Evolutionary conservation across 2,888 invertebrate species (phyloP).

Genomic region (Autographa pulchrina): DNA sequence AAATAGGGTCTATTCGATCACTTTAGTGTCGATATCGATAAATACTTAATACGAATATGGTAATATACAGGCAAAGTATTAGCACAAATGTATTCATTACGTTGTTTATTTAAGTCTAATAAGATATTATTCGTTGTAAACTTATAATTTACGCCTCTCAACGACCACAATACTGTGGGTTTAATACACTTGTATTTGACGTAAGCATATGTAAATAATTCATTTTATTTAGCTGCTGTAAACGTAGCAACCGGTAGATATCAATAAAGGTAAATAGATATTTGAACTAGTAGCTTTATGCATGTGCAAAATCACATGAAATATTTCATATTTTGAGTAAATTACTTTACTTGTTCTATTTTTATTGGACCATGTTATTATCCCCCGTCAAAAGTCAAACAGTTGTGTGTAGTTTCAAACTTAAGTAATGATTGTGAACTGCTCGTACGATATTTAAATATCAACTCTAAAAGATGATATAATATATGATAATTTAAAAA

Average conservation of each 20-base stretch:
- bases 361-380: no score
- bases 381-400: no score
- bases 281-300: neutral
- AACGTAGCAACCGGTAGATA: neutral
- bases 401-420: no score
- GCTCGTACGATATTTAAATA: no score
- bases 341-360: no score
- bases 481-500: no score
- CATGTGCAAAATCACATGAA: neutral
- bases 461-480: no score
- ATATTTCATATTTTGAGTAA: no score
- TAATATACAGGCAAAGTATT: slow-evolving; percentile 31
- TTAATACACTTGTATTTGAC: slow-evolving; percentile 37
- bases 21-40: slow-evolving; percentile 74
- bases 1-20: slow-evolving; percentile 71
- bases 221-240: slow-evolving; percentile 30
- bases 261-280: neutral
- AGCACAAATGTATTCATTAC: slow-evolving; percentile 39
- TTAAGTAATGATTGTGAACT: no score
- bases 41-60: slow-evolving; percentile 43
- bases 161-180: slow-evolving; percentile 29
- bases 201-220: slow-evolving; percentile 36
- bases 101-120: slow-evolving; percentile 37
- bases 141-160: slow-evolving; percentile 35
- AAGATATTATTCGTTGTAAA: slow-evolving; percentile 43